Conservation (phyloP, 2,888 invertebrate species). For the Plebejus anna region DNA sequence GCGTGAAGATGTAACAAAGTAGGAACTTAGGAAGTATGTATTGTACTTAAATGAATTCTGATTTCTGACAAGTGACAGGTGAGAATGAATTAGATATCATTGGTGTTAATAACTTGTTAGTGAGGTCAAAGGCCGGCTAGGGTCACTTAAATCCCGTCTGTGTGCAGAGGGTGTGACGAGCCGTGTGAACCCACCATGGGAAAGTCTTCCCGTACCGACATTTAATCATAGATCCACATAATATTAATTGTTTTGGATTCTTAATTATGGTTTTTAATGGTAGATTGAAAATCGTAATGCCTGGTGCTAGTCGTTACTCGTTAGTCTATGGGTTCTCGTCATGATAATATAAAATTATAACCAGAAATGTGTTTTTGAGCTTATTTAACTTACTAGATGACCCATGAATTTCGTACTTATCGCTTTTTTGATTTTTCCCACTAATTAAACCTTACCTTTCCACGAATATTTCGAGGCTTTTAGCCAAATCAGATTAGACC, state of each 20-base stretch:
- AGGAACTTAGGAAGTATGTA: too few species aligned
- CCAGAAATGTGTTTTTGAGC: too few species aligned
- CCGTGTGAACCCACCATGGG: slow-evolving; percentile 72
- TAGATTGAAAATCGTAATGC: neutral
- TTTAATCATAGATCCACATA: slow-evolving; percentile 28
- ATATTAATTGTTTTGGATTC: neutral
- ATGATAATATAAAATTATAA: neutral
- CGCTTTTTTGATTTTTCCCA: too few species aligned
- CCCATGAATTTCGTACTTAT: too few species aligned
- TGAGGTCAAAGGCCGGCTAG: slow-evolving; percentile 20
- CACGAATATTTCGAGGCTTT: too few species aligned
- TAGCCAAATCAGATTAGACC: too few species aligned
- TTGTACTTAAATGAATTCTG: neutral
- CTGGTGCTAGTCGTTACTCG: neutral
- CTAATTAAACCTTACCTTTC: too few species aligned
- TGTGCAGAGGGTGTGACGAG: slow-evolving; percentile 69
- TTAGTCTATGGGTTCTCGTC: neutral
- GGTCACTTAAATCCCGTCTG: slow-evolving; percentile 37
- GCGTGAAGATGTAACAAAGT: too few species aligned
- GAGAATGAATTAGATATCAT: neutral
- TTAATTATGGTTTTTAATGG: neutral
- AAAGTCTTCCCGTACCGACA: slow-evolving; percentile 43
- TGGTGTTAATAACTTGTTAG: neutral
- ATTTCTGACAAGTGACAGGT: neutral
- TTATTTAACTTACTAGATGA: too few species aligned